phyloP scores from a whole-genome alignment of 2,797 vertebrate genomes.

The Micropoecilia bifurca region DNA sequence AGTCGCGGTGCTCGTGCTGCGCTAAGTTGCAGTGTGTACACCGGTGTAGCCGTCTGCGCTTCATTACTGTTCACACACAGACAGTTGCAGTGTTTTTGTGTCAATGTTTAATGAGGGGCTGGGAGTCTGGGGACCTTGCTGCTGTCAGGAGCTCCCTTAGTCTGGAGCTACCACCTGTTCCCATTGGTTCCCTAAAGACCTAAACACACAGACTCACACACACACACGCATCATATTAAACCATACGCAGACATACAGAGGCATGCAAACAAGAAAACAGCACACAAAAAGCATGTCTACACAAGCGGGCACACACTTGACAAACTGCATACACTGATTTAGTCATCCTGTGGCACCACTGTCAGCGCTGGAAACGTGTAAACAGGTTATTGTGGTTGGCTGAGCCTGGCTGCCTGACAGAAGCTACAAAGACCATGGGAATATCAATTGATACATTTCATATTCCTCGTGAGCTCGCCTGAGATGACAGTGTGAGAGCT shows the following conservation, averaged over 20 bases:
- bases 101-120: constrained; percentile 85
- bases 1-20: constrained; percentile 59
- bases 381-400: constrained; percentile 71
- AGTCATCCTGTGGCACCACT: constrained; percentile 71
- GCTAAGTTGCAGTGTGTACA: constrained; percentile 70
- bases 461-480: constrained; percentile 58
- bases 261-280: constrained; percentile 56
- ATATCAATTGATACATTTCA: constrained; percentile 75
- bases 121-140: constrained; percentile 80
- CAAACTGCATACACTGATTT: constrained; percentile 72
- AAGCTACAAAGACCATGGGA: constrained; percentile 71
- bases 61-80: constrained; percentile 80
- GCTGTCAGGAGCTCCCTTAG: constrained; percentile 83
- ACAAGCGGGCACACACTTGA: constrained; percentile 62
- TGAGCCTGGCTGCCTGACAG: constrained; percentile 67
- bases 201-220: constrained; percentile 40
- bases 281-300: constrained; percentile 49
- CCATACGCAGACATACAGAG: constrained; percentile 47
- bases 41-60: constrained; percentile 68
- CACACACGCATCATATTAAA: constrained; percentile 41
- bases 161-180: constrained; percentile 82
- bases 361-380: constrained; percentile 66
- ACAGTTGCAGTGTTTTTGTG: constrained; percentile 83
- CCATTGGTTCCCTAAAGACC: constrained; percentile 71
- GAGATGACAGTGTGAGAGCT: constrained; percentile 67